Base-by-base conservation (phyloP, 2,888 invertebrate species). In the Aromia moschata region DNA sequence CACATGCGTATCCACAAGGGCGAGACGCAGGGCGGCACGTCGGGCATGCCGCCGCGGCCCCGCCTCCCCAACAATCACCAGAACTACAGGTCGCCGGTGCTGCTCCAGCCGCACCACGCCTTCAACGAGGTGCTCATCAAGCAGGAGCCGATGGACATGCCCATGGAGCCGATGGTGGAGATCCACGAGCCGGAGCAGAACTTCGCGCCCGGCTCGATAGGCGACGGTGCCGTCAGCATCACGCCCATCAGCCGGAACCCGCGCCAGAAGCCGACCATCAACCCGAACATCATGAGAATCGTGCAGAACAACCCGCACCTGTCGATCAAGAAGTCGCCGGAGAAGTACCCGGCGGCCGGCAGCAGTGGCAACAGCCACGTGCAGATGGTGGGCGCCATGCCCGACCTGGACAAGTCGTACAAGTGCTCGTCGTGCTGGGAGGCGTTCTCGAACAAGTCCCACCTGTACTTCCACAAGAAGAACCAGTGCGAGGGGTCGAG, bases 1-100 rank as follows among this genome's bases (percentile, higher is more conserved):
- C 81, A 81, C 67, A 81, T 81, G 81, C 71, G 81, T 14, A 79
- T 81, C 14, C 81, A 81, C 62, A 80, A 80, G 58, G 73, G 74
- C 10, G 78, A 75, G 38, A 68, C 61, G 1, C 58, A 60, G 17
- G 36, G 41, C 31, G 45, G 43, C 62, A 11, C 55, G 53, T 47
- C 56, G n/a, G 61, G 30, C 46, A 59, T 49, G 45, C 41, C 30
- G 7, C 41, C 30, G 7, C 30, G 18, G 33, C 18, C 56, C 7
- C 20, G 47, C 15, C 14, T 33, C 15, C 52, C 45, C 15, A 45
- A 55, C 33, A 30, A 49, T 17, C 55, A 37, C 4, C 55, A 51
- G 40, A 51, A 40, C 15, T 51, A 51, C 31, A 10, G 40, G 16
- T 38, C 40, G 2, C 51, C 40, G 11, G 14, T 11, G 1, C 12